Conservation (phyloP, 2,797 vertebrate genomes). For the Pipistrellus pipistrellus region DNA sequence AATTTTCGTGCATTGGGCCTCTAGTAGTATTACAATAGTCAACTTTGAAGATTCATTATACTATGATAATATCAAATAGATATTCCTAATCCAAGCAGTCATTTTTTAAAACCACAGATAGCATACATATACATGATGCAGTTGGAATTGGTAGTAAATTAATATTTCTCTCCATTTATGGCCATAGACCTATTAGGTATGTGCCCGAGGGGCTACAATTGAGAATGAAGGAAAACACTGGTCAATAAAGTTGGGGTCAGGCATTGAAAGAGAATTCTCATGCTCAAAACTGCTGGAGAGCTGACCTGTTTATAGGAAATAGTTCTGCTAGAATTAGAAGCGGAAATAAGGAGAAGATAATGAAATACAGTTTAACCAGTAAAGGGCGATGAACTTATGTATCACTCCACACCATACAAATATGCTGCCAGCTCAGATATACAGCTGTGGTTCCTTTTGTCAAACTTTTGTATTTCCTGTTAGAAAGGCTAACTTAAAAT, state of each 20-base stretch:
- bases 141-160: conserved; percentile 58
- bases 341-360: conserved; percentile 83
- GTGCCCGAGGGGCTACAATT: conserved; percentile 47
- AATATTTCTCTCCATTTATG: conserved; percentile 67
- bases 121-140: conserved; percentile 16
- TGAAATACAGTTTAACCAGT: conserved; percentile 80
- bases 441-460: conserved; percentile 76
- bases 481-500: conserved; percentile 73
- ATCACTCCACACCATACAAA: conserved; percentile 63
- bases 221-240: conserved; percentile 62
- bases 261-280: conserved; percentile 66
- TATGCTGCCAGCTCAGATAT: conserved; percentile 72
- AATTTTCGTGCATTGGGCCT: too few relatives aligned
- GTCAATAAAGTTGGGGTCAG: conserved; percentile 66
- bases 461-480: conserved; percentile 77
- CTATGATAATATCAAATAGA: conserved; percentile 33
- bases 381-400: conserved; percentile 73
- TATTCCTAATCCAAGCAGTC: conserved; percentile 40
- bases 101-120: conserved; percentile 52
- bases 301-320: conserved; percentile 76
- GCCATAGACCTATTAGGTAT: conserved; percentile 46
- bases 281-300: conserved; percentile 61
- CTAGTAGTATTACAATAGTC: conserved; percentile 23
- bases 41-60: conserved; percentile 14
- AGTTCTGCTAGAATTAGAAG: conserved; percentile 83